Evolutionary conservation across 2,113 vertebrate genomes (phyloP), one percentile per base, ranked within the genome.

Genomic region (Ranitomeya imitator): DNA sequence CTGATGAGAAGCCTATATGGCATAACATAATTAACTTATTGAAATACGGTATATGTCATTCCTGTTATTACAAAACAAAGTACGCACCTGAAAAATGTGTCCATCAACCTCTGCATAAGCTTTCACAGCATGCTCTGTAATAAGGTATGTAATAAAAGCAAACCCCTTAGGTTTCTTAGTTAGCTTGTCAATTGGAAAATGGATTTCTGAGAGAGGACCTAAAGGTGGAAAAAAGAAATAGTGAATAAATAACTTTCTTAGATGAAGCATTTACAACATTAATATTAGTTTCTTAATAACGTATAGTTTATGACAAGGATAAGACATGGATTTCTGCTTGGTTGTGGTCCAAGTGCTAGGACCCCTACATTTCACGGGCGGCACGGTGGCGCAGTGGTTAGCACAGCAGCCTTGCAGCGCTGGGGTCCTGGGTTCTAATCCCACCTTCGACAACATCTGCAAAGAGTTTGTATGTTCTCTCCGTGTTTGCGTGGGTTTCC

Each of bases 81-180:
- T 19, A 79, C 60, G 3, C 92, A 99, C 98, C 97, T 99, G 98
- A 94, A 99, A 99, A 84, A 99, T 93, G 51, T 97, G 97, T 19
- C 98, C 97, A 0, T 99, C 98, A 73, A 99, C 90, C 67, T 96
- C 94, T 0, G 96, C 92, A 0, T 97, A 95, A 84, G 98, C 98
- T 37, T 94, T 94, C 87, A 99, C 96, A 0, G 98, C 98, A 0
- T 99, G 97, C 92, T 99, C 98, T 0, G 98, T 97, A 23, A 99
- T 97, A 95, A 99, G 97, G 91, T 97, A 99, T 9, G 97, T 97
- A 86, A 99, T 6, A 9, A 99, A 99, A 37, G 98, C 97, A 83
- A 99, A 99, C 11, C 98, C 98, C 90, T 99, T 99, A n/a, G 97
- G 95, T 26, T 94, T 98, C 94, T 97, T 99, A 90, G 96, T 98